phyloP scores from a whole-genome alignment of 2,888 invertebrate genomes.

The Criorhina ranunculi region DNA sequence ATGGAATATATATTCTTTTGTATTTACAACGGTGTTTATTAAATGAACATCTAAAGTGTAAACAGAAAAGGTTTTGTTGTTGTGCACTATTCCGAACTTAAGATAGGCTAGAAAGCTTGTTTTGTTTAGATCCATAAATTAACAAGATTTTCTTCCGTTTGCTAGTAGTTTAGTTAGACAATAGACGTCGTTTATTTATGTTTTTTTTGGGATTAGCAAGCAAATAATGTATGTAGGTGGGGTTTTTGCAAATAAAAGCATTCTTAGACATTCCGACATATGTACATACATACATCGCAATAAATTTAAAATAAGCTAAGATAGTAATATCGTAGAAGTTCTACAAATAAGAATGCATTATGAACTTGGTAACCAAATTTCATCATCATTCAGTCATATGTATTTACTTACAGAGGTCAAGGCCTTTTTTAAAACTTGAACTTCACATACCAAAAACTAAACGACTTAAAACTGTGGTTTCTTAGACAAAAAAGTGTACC shows the following conservation, averaged over 20 bases:
- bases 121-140: slow-evolving; percentile 19
- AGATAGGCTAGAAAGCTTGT: not conserved
- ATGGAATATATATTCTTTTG: no score
- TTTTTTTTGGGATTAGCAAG: slow-evolving; percentile 1
- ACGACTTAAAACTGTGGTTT: no score
- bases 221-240: slow-evolving; percentile 9
- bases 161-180: not conserved
- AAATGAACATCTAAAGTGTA: no score
- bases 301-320: slow-evolving; percentile 2
- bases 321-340: not conserved
- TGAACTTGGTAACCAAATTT: not conserved
- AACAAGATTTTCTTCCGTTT: not conserved
- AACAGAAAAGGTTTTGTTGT: not conserved
- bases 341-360: not conserved
- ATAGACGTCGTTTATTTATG: not conserved
- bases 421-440: no score
- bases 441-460: no score
- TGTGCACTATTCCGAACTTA: not conserved
- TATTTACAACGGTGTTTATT: no score
- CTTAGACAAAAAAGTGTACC: no score
- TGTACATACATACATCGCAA: not conserved
- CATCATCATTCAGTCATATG: not conserved
- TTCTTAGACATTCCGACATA: not conserved
- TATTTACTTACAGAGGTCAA: no score
- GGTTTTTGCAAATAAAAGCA: no score